These are phyloP conservation scores for Falco columbarius DNA, from an alignment of 2,797 vertebrate species.

Conservation along the genomic window DNA sequence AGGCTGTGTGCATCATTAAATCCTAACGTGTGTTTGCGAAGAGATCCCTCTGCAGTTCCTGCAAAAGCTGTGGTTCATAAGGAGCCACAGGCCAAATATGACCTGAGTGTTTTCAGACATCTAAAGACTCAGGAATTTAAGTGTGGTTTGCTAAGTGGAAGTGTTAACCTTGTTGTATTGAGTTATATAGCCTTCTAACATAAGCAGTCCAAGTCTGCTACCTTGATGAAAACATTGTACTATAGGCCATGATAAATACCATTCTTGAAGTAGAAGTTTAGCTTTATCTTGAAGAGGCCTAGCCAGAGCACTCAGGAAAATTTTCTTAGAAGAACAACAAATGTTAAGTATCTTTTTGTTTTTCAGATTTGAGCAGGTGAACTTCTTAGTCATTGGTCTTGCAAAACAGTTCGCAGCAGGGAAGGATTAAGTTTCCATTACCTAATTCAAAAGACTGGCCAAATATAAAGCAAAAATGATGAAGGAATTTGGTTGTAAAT, in stretches of 20 bases:
- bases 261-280: neutral
- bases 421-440: slow-evolving; percentile 69
- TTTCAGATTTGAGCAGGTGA: slow-evolving; percentile 11
- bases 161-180: neutral
- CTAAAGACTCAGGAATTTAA: neutral
- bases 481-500: slow-evolving; percentile 32
- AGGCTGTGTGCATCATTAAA: neutral
- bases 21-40: neutral
- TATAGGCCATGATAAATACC: neutral
- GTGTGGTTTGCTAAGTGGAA: neutral
- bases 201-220: neutral
- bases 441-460: slow-evolving; percentile 63
- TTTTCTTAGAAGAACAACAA: neutral
- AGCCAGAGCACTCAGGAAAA: neutral
- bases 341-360: neutral
- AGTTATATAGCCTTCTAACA: neutral
- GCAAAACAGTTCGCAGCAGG: slow-evolving; percentile 45
- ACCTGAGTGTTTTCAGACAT: neutral
- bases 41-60: neutral
- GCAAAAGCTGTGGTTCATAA: neutral
- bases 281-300: neutral
- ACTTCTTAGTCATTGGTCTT: neutral
- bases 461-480: slow-evolving; percentile 39
- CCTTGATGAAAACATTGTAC: neutral
- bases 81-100: neutral